Evolutionary conservation across 1,140 invertebrate species (phyloP).

Genomic region (Drosophila bipectinata): DNA sequence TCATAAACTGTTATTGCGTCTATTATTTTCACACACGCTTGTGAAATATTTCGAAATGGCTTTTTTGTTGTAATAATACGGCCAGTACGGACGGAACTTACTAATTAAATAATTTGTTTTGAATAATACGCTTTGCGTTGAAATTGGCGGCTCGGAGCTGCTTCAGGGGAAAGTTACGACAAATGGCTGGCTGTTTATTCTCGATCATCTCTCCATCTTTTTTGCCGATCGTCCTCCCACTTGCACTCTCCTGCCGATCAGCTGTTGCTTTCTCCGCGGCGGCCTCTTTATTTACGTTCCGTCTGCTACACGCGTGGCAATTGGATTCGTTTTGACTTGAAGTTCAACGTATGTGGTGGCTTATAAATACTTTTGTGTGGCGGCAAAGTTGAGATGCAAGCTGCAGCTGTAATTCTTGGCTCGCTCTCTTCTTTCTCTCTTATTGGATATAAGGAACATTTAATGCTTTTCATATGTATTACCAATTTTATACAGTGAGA

Average conservation of each 20-base stretch:
- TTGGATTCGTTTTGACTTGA: slow-evolving; percentile 70
- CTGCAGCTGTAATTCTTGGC: slow-evolving; percentile 23
- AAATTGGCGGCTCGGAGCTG: neutral
- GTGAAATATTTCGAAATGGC: slow-evolving; percentile 61
- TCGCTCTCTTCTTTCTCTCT: slow-evolving; percentile 2
- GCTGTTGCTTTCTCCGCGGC: slow-evolving; percentile 21
- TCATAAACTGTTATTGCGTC: slow-evolving; percentile 36
- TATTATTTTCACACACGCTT: slow-evolving; percentile 51
- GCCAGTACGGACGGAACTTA: slow-evolving; percentile 61
- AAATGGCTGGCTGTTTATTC: neutral
- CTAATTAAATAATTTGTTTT: slow-evolving; percentile 56
- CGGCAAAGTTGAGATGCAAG: slow-evolving; percentile 20
- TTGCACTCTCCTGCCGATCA: slow-evolving; percentile 28
- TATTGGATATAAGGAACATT: neutral
- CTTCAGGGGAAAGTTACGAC: slow-evolving; percentile 17
- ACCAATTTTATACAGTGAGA: neutral
- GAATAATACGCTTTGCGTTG: slow-evolving; percentile 12
- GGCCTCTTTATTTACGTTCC: slow-evolving; percentile 23
- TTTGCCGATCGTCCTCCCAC: neutral
- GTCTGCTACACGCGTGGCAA: slow-evolving; percentile 67
- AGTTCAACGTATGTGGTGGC: slow-evolving; percentile 65
- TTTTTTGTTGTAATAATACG: slow-evolving; percentile 45
- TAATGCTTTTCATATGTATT: neutral
- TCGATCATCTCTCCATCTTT: slow-evolving; percentile 3
- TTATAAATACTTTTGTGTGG: slow-evolving; percentile 66